Percentiles rank a stretch among this genome's conserved stretches.
Conservation (phyloP, 1,140 invertebrate species). For the Plodia interpunctella region DNA sequence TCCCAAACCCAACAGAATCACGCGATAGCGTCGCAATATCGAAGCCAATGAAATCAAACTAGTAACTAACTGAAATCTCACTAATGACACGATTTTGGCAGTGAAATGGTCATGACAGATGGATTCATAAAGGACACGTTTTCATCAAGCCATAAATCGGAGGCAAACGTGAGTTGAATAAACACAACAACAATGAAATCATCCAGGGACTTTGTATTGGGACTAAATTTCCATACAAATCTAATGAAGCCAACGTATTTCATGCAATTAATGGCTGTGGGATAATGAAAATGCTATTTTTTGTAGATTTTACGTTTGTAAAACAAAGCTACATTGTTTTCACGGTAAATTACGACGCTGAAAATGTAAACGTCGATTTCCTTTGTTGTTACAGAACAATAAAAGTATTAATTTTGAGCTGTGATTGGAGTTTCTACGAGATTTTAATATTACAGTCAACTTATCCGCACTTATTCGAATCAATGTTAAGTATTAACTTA, state of each 20-base stretch:
- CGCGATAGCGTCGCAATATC: background rate
- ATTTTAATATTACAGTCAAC: no score
- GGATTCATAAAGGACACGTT: constrained; percentile 16
- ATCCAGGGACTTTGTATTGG: constrained; percentile 31
- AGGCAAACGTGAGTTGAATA: constrained; percentile 38
- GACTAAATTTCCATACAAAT: constrained; percentile 41
- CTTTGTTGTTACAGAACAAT: background rate
- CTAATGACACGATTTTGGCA: constrained; percentile 8
- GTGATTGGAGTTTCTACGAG: background rate
- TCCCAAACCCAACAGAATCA: background rate
- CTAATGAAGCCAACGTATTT: constrained; percentile 35
- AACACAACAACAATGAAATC: constrained; percentile 39
- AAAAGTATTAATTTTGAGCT: background rate
- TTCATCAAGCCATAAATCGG: constrained; percentile 26
- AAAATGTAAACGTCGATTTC: constrained; percentile 16
- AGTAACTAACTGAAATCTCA: constrained; percentile 5
- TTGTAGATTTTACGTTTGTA: constrained; percentile 28
- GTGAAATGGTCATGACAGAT: constrained; percentile 18
- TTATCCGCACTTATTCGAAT: no score
- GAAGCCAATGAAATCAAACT: background rate
- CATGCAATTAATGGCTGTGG: constrained; percentile 31
- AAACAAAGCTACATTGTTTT: constrained; percentile 26
- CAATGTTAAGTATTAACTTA: no score
- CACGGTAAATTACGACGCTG: constrained; percentile 20
- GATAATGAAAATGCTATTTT: constrained; percentile 30